These are phyloP conservation scores for Heliconius nattereri DNA, from an alignment of 1,140 invertebrate genomes.

Conservation along the genomic window DNA sequence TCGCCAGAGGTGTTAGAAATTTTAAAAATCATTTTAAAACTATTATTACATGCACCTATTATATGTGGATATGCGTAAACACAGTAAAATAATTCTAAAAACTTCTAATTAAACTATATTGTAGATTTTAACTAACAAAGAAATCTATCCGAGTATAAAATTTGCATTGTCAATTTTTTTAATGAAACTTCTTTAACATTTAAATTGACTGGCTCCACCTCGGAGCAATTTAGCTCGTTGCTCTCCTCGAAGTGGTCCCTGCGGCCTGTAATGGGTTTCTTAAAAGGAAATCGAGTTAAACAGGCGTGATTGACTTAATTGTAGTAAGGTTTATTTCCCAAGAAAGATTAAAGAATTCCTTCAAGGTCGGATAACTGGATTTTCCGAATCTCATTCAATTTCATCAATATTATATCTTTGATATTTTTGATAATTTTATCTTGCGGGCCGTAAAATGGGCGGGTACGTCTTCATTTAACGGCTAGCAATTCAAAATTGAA, in stretches of 20 bases:
- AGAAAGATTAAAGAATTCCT: slow-evolving; percentile 67
- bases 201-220: slow-evolving; percentile 76
- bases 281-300: slow-evolving; percentile 77
- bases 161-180: slow-evolving; percentile 61
- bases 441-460: neutral
- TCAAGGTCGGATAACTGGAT: slow-evolving; percentile 37
- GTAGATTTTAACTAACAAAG: neutral
- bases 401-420: neutral
- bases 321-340: slow-evolving; percentile 61
- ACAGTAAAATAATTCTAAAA: too few relatives aligned
- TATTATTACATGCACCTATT: too few relatives aligned
- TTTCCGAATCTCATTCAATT: neutral
- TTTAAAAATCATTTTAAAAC: too few relatives aligned
- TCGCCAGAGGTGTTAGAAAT: too few relatives aligned
- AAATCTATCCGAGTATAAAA: slow-evolving; percentile 13
- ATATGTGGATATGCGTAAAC: too few relatives aligned
- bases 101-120: neutral
- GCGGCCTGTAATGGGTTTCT: slow-evolving; percentile 74
- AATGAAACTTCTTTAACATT: slow-evolving; percentile 75
- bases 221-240: slow-evolving; percentile 70
- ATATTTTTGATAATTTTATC: neutral
- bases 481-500: slow-evolving; percentile 66
- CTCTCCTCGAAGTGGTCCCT: slow-evolving; percentile 66
- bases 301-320: slow-evolving; percentile 77
- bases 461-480: slow-evolving; percentile 52